Conservation (phyloP, 2,113 vertebrate genomes). For the Sciurus niger region DNA sequence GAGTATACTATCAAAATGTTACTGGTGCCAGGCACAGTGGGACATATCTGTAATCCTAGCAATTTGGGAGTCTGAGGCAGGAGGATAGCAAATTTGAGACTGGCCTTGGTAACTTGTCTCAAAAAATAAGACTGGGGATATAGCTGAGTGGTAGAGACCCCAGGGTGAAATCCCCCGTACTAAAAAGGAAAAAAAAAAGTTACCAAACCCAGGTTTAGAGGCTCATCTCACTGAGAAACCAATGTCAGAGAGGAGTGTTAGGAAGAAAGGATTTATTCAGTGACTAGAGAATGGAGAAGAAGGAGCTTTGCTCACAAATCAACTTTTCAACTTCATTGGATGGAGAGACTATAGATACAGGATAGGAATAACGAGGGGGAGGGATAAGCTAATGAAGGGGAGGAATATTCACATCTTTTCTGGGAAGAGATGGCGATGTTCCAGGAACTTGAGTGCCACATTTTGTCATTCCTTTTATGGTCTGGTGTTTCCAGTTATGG, state of each 20-base stretch:
- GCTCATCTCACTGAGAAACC: background rate
- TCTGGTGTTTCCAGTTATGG: background rate
- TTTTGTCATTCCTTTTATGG: background rate
- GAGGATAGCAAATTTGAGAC: too few species aligned
- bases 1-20: slow-evolving; percentile 1
- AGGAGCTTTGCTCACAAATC: background rate
- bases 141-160: too few species aligned
- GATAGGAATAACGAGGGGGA: background rate
- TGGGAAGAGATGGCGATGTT: background rate
- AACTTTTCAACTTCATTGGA: background rate
- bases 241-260: background rate
- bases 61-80: too few species aligned
- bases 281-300: background rate
- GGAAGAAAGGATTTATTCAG: background rate
- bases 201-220: background rate
- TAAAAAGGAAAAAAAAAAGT: too few species aligned
- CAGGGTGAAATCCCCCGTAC: too few species aligned
- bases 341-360: background rate
- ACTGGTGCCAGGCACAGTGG: too few species aligned
- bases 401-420: background rate
- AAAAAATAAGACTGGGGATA: too few species aligned
- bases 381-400: background rate
- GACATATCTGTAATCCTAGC: too few species aligned
- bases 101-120: too few species aligned
- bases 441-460: background rate